Conservation (phyloP, 2,113 vertebrate genomes). For the Neolamprologus sp. region DNA sequence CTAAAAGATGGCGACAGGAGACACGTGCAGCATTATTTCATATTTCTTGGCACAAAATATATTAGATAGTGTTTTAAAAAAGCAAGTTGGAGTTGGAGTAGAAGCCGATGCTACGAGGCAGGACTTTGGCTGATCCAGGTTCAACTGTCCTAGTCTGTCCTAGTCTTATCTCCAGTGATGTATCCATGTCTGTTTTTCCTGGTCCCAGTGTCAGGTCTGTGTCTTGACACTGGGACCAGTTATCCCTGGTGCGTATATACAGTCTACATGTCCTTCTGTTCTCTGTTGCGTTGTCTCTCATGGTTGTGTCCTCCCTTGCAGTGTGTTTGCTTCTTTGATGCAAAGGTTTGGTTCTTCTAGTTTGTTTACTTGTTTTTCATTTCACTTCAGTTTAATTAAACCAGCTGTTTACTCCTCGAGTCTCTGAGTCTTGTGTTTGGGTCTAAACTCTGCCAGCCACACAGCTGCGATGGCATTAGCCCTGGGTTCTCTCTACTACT, state of each 20-base stretch:
- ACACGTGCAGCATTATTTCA: not conserved
- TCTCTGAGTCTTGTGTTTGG: not conserved
- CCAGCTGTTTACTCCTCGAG: not conserved
- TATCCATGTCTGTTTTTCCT: not conserved
- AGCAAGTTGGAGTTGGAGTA: not conserved
- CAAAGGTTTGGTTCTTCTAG: not conserved
- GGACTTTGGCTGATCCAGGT: not conserved
- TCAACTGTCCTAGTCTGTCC: not conserved
- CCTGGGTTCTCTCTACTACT: not conserved
- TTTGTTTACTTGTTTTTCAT: not conserved
- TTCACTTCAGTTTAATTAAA: not conserved
- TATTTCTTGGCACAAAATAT: not conserved
- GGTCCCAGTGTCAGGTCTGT: not conserved
- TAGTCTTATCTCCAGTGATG: not conserved
- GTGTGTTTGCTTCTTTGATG: not conserved
- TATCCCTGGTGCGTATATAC: not conserved
- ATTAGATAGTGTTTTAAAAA: not conserved
- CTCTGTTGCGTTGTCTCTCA: accelerated
- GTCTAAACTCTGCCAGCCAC: not conserved
- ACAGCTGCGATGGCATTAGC: not conserved
- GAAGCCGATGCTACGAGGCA: not conserved
- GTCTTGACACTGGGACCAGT: not conserved
- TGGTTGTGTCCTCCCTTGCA: not conserved
- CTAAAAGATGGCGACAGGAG: not conserved
- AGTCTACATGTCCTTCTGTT: not conserved